Evolutionary conservation across 2,113 vertebrate species (phyloP).

Genomic region (Phaetusa simplex): DNA sequence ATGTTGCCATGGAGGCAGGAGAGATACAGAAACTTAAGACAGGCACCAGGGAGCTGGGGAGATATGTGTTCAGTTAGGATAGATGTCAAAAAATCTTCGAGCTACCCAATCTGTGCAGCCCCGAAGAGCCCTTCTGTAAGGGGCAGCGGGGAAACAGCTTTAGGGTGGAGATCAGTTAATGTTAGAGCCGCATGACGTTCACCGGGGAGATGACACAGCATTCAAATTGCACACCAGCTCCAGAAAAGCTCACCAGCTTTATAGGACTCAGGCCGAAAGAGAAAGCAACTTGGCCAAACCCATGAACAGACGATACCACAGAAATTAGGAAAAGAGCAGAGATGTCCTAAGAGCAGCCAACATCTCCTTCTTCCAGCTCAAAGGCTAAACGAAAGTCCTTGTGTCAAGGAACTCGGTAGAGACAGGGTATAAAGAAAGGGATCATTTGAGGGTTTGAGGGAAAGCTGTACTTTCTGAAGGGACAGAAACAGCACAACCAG

Average conservation of each 20-base stretch:
- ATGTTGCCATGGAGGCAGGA: constrained; percentile 38
- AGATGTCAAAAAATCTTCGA: not conserved
- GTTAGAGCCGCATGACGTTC: not conserved
- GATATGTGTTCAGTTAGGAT: not conserved
- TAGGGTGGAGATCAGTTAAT: not conserved
- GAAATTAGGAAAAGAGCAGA: not conserved
- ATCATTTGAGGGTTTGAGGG: not conserved
- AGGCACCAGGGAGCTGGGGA: not conserved
- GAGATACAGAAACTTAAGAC: not conserved
- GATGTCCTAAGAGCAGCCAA: not conserved
- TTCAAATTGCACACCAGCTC: not conserved
- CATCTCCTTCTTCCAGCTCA: not conserved
- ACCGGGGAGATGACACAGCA: not conserved
- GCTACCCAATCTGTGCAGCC: not conserved
- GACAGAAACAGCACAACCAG: not conserved
- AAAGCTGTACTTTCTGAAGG: not conserved
- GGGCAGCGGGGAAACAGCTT: not conserved
- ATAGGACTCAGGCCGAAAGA: not conserved
- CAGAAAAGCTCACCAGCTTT: not conserved
- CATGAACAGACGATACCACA: not conserved
- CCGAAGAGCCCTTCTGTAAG: not conserved
- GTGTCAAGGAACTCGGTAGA: not conserved
- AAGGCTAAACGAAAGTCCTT: not conserved
- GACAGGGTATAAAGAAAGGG: not conserved
- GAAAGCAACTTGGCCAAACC: not conserved